Conservation (phyloP, 2,888 invertebrate genomes). For the Rhogogaster chlorosoma region DNA sequence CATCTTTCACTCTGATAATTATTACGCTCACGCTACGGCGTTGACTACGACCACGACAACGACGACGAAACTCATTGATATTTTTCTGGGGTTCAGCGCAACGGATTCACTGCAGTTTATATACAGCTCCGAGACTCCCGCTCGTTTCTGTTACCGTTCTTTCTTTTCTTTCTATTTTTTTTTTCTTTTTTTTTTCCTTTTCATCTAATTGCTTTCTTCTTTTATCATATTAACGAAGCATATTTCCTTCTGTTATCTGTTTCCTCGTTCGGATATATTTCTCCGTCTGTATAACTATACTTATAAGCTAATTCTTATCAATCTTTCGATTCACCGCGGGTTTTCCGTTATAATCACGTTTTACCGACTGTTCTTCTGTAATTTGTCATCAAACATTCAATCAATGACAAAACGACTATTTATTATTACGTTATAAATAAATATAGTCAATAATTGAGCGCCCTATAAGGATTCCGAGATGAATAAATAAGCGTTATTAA, state of each 20-base stretch:
- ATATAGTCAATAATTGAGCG: not conserved
- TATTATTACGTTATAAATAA: not conserved
- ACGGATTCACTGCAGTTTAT: not conserved
- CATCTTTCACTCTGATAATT: constrained; percentile 52
- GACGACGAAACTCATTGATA: constrained; percentile 68
- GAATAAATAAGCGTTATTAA: not conserved
- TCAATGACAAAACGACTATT: not conserved
- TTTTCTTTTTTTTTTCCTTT: not conserved
- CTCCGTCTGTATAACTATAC: not conserved
- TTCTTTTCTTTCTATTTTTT: not conserved
- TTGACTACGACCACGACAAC: not conserved
- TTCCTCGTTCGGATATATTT: not conserved
- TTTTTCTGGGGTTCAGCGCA: constrained; percentile 65
- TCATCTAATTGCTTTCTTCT: not conserved
- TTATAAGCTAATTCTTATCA: not conserved
- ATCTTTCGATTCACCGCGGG: not conserved
- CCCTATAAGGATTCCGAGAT: not conserved
- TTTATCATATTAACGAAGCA: not conserved
- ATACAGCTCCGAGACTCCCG: not conserved
- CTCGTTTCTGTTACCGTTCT: not conserved
- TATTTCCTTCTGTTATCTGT: not conserved
- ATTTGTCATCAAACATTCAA: no score
- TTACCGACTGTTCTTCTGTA: no score
- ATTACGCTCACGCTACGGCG: constrained; percentile 46
- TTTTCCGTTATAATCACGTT: no score